Base-by-base conservation (phyloP, 2,888 invertebrate species). In the Lasioglossum leucozonium region DNA sequence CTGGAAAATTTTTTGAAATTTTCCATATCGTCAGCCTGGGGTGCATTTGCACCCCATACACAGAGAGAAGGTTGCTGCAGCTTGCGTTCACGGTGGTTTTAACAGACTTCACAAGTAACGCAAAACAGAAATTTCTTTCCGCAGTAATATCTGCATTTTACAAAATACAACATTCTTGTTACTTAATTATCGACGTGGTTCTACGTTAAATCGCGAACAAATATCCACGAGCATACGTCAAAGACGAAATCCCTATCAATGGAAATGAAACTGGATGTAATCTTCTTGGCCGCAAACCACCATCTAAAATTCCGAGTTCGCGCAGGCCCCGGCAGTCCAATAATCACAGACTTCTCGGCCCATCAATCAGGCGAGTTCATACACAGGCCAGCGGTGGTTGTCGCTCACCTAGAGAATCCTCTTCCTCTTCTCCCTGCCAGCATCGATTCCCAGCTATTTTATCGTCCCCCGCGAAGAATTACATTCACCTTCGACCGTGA, bases 331-430 rank as follows among this genome's bases (percentile, higher is more conserved):
- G 22, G n/a, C n/a, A 37, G 69, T 40, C 69, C 37, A 69, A 37
- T 82, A 80, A 80, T 79, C 72, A 34, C 26, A 51, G 85, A 81
- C 80, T 74, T 71, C 80, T 84, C 74, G 67, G 62, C 69, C 79
- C 40, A 71, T 83, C 84, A 62, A 80, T 80, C 80, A 71, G 42
- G 62, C 26, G 30, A 77, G 72, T 77, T 77, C 77, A 77, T 79
- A 77, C 22, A 74, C 51, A 51, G 26, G 34, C 37, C 65, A 34
- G 40, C 37, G 18, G 34, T 30, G 34, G 8, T 30, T 30, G 37
- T 37, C 34, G 8, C 37, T 37, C 67, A 22, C 37, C 18, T 34
- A 67, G 30, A 62, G 16, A 30, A 62, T 62, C 37, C 34, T 65
- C 34, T 22, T 67, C 67, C 13, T 40, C 69, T 65, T 30, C 18